Evolutionary conservation across 2,888 invertebrate genomes (phyloP).

Genomic region (Oligia strigilis): DNA sequence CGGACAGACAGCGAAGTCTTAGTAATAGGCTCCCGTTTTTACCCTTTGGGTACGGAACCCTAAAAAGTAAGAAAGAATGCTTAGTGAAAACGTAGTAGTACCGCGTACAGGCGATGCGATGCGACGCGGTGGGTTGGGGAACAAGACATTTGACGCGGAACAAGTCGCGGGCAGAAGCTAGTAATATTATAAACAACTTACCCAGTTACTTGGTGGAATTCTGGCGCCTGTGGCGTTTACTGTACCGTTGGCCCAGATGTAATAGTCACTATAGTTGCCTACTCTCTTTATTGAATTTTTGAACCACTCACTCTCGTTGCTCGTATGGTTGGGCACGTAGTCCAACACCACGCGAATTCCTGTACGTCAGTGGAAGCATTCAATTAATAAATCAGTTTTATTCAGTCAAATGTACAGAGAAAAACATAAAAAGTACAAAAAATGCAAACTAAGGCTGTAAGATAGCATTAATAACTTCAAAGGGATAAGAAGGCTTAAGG

Average conservation of each 20-base stretch:
- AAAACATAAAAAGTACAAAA: background rate
- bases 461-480: background rate
- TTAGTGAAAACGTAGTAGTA: too few relatives aligned
- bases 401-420: background rate
- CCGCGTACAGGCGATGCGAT: too few relatives aligned
- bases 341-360: constrained; percentile 91
- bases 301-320: constrained; percentile 96
- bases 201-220: constrained; percentile 93
- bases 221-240: constrained; percentile 70
- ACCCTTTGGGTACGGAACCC: too few relatives aligned
- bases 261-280: constrained; percentile 92
- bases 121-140: too few relatives aligned
- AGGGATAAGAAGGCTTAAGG: background rate
- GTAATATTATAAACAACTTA: constrained; percentile 73
- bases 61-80: too few relatives aligned
- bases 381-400: background rate
- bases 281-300: constrained; percentile 90
- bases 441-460: background rate
- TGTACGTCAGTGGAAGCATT: constrained; percentile 54
- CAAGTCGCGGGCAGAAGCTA: too few relatives aligned
- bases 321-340: constrained; percentile 94
- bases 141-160: too few relatives aligned
- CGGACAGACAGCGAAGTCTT: too few relatives aligned
- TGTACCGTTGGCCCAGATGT: constrained; percentile 91
- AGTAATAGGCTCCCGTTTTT: too few relatives aligned